Percentiles rank a stretch among this genome's conserved stretches.
Evolutionary conservation across 1,140 invertebrate species (phyloP).

Genomic region (Tetragnatha versicolor): DNA sequence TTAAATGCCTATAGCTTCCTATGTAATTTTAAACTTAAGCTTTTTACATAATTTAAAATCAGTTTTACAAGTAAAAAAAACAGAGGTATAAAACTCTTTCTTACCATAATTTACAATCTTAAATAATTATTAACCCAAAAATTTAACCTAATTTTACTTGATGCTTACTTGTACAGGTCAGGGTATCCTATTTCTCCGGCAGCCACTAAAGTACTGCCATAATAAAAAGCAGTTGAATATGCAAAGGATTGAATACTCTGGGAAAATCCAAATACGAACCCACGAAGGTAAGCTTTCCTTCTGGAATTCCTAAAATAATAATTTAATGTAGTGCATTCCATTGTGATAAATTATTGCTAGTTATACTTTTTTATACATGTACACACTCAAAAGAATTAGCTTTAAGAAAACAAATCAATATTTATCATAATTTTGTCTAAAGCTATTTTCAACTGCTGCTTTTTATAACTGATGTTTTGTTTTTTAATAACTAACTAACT

Average conservation of each 20-base stretch:
- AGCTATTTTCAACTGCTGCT: too few species aligned
- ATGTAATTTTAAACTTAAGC: too few species aligned
- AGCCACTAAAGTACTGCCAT: conserved; percentile 79
- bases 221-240: conserved; percentile 81
- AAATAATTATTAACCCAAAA: too few species aligned
- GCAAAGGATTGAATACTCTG: conserved; percentile 81
- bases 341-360: not conserved
- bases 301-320: conserved; percentile 61
- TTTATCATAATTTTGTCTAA: too few species aligned
- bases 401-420: not conserved
- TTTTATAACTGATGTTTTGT: too few species aligned
- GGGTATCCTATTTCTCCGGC: conserved; percentile 73
- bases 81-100: too few species aligned
- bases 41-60: too few species aligned
- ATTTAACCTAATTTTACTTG: too few species aligned
- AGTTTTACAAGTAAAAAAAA: too few species aligned
- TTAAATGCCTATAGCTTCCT: too few species aligned
- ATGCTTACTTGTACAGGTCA: conserved; percentile 83
- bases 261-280: conserved; percentile 78
- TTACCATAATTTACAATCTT: too few species aligned
- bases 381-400: not conserved
- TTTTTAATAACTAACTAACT: too few species aligned
- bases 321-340: not conserved
- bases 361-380: not conserved
- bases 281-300: conserved; percentile 70